A percentile compares a stretch with the other conserved stretches of the same genome.
phyloP scores from a whole-genome alignment of 2,113 vertebrate genomes.

The Pelecanus crispus region DNA sequence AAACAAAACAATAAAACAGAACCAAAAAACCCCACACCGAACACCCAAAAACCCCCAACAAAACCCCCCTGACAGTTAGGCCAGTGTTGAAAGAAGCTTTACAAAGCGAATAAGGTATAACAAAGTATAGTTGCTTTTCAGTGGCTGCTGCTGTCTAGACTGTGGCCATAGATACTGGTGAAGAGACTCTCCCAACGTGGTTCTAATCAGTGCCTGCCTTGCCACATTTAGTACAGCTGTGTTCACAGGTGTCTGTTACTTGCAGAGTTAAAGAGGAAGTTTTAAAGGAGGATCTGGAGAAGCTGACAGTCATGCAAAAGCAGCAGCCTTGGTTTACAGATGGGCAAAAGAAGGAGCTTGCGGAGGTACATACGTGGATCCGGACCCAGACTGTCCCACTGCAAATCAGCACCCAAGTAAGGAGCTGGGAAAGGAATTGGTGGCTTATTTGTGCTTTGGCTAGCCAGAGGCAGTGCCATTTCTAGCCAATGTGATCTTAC shows the following conservation, averaged over 20 bases:
- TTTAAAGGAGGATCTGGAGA: constrained; percentile 81
- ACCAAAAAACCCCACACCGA: not conserved
- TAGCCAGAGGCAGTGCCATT: not conserved
- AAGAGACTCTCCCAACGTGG: not conserved
- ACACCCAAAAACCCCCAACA: not conserved
- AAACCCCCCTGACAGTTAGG: not conserved
- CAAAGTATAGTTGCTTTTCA: not conserved
- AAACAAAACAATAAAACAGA: not conserved
- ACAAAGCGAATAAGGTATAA: not conserved
- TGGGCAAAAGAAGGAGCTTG: constrained; percentile 82
- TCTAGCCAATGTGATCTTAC: accelerated
- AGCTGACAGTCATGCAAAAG: constrained; percentile 72
- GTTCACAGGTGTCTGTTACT: not conserved
- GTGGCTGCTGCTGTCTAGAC: not conserved
- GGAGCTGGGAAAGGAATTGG: not conserved
- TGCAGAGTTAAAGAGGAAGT: constrained; percentile 78
- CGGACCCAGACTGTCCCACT: constrained; percentile 69
- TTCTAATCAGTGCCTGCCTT: not conserved
- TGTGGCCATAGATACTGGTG: not conserved
- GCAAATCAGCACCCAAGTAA: constrained; percentile 76
- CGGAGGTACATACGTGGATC: constrained; percentile 80
- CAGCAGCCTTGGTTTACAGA: constrained; percentile 82
- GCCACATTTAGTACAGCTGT: not conserved
- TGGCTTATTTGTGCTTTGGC: not conserved
- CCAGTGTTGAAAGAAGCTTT: not conserved